These are phyloP conservation scores for Microctenopoma lineatum DNA, from an alignment of 2,797 vertebrate species.

Conservation along the genomic window DNA sequence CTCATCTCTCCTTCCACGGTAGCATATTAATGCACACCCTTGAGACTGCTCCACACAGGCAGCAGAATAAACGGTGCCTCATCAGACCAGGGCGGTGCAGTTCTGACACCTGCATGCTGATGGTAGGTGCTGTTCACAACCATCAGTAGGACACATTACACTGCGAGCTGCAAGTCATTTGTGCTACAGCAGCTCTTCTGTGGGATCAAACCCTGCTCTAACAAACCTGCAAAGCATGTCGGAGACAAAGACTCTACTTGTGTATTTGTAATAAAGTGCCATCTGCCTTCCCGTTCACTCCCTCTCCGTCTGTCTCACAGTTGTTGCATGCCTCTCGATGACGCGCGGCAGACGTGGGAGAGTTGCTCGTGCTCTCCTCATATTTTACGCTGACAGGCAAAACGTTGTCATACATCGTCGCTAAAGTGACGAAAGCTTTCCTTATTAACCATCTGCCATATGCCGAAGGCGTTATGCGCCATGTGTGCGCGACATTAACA, in stretches of 20 bases:
- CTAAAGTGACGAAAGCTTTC: conserved; percentile 73
- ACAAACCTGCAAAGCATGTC: too few species aligned
- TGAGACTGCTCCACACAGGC: not conserved
- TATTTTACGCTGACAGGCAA: conserved; percentile 59
- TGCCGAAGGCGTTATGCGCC: conserved; percentile 70
- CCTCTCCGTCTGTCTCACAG: conserved; percentile 7
- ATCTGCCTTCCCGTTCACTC: not conserved
- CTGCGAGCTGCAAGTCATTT: too few species aligned
- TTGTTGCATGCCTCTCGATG: conserved; percentile 29
- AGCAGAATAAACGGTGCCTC: too few species aligned
- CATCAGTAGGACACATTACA: too few species aligned
- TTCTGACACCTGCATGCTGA: too few species aligned
- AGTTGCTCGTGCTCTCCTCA: conserved; percentile 58
- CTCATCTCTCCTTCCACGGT: conserved; percentile 22
- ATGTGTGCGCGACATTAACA: conserved; percentile 66
- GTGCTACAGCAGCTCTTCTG: too few species aligned
- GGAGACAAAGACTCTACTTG: too few species aligned
- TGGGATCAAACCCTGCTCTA: too few species aligned
- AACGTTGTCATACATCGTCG: conserved; percentile 35
- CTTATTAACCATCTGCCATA: conserved; percentile 69
- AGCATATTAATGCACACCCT: conserved; percentile 31
- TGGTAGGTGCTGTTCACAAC: too few species aligned
- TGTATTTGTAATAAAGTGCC: not conserved
- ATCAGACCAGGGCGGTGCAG: too few species aligned
- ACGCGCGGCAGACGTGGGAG: conserved; percentile 47